Conservation (phyloP, 2,888 invertebrate species). For the Nomada ruficornis region DNA sequence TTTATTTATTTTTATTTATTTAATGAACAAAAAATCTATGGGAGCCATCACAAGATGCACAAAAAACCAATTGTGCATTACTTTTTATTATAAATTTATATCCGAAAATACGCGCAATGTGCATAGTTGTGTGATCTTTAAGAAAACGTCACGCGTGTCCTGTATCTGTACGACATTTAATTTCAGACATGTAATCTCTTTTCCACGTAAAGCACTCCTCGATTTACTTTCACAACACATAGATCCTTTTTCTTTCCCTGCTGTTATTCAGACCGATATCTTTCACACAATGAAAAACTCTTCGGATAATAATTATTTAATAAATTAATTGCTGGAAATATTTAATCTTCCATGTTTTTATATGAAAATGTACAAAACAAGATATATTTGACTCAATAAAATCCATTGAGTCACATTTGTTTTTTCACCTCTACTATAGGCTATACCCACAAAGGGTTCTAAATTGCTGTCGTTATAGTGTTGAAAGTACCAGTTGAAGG, state of each 20-base stretch:
- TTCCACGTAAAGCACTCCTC: constrained; percentile 25
- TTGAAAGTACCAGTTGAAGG: constrained; percentile 94
- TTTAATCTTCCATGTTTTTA: constrained; percentile 39
- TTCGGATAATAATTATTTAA: not conserved
- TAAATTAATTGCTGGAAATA: constrained; percentile 26
- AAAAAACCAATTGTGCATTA: constrained; percentile 20
- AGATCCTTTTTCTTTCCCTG: not conserved
- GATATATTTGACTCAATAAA: constrained; percentile 56
- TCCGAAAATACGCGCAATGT: constrained; percentile 1
- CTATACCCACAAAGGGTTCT: constrained; percentile 84
- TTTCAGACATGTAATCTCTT: constrained; percentile 27
- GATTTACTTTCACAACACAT: constrained; percentile 3
- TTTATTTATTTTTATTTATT: constrained; percentile 57
- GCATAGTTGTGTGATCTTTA: constrained; percentile 12
- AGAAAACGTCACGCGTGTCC: constrained; percentile 21
- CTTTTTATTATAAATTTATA: constrained; percentile 17
- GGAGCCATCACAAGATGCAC: not conserved
- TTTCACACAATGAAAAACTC: not conserved
- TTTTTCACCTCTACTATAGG: constrained; percentile 63
- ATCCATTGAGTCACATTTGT: constrained; percentile 40
- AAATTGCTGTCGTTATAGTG: constrained; percentile 90
- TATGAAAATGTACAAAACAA: constrained; percentile 44
- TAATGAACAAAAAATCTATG: constrained; percentile 25
- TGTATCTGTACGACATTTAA: constrained; percentile 43
- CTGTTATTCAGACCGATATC: not conserved